Percentiles rank a stretch among this genome's conserved stretches.
These are phyloP conservation scores for Ageneiosus marmoratus DNA, from an alignment of 2,113 vertebrate species.

Conservation along the genomic window DNA sequence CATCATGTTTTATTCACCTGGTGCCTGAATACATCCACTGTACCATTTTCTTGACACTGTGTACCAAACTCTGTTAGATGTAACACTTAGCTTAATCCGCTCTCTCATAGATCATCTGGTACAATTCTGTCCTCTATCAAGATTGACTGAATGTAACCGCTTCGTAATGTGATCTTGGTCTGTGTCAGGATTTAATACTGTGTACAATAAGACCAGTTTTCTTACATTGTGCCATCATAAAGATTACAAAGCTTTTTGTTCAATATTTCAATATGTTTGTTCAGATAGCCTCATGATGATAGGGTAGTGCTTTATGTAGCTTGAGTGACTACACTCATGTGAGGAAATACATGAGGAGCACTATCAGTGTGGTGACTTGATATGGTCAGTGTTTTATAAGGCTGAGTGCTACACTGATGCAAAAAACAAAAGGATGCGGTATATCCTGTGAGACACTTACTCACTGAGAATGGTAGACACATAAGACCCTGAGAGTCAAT, in stretches of 20 bases:
- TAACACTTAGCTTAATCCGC: constrained; percentile 2
- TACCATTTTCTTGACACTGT: constrained; percentile 29
- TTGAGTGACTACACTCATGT: not conserved
- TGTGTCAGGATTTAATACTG: not conserved
- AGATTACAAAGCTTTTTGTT: not conserved
- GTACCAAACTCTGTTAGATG: not conserved
- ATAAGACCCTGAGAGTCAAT: constrained; percentile 32
- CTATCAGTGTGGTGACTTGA: not conserved
- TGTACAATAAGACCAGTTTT: not conserved
- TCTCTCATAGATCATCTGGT: not conserved
- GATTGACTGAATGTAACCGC: not conserved
- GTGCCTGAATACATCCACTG: constrained; percentile 33
- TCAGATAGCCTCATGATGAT: not conserved
- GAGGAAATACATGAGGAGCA: not conserved
- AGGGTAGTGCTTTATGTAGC: not conserved
- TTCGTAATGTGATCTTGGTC: not conserved
- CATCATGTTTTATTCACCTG: constrained; percentile 41
- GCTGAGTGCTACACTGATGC: not conserved
- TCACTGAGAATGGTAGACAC: constrained; percentile 24
- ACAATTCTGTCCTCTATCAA: not conserved
- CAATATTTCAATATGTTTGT: not conserved
- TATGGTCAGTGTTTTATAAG: constrained; percentile 26
- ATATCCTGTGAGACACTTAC: constrained; percentile 31
- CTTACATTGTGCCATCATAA: not conserved
- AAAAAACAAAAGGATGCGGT: not conserved